Base-by-base conservation (phyloP, 1,140 invertebrate genomes). In the Drosophila nannoptera region DNA sequence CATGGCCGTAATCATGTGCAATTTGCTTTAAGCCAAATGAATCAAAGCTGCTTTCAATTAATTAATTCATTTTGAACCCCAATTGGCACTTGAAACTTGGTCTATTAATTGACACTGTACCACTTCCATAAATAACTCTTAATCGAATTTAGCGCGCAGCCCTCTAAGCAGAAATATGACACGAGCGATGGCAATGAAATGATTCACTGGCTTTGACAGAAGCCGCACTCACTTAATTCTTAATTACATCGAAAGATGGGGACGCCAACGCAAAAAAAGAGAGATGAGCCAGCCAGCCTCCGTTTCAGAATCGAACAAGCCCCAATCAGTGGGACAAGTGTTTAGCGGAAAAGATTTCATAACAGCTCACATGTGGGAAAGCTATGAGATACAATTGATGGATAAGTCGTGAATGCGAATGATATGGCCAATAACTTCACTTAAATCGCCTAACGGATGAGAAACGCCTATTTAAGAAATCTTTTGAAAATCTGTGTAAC, bases 21-120 rank as follows among this genome's bases (percentile, higher is more conserved):
- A 16, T n/a, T n/a, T n/a, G n/a, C n/a, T n/a, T n/a, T n/a, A n/a
- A n/a, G n/a, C n/a, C n/a, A n/a, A 22, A 22, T 22, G 22, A 22
- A 22, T 22, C 22, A 22, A 22, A 60, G 75, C 55, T 48, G 43
- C 12, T 12, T 49, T 54, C 55, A 59, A 59, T 54, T 38, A 67
- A 60, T 55, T 61, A 36, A 64, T 50, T 64, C 49, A 72, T 63
- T 64, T 67, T 49, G 40, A 43, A 32, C 64, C 75, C 42, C 52
- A 54, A 22, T 68, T 77, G 67, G 52, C 63, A 68, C 45, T 50
- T 53, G 43, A 60, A 40, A 29, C 36, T 48, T 12, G 45, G 43
- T 9, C 74, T 63, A 84, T 84, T 86, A 84, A 86, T 84, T 84
- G 80, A 73, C 80, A 84, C 68, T 84, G 80, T 64, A 70, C 73